These are phyloP conservation scores for Tenebrio molitor DNA, from an alignment of 1,140 invertebrate species.

Conservation along the genomic window DNA sequence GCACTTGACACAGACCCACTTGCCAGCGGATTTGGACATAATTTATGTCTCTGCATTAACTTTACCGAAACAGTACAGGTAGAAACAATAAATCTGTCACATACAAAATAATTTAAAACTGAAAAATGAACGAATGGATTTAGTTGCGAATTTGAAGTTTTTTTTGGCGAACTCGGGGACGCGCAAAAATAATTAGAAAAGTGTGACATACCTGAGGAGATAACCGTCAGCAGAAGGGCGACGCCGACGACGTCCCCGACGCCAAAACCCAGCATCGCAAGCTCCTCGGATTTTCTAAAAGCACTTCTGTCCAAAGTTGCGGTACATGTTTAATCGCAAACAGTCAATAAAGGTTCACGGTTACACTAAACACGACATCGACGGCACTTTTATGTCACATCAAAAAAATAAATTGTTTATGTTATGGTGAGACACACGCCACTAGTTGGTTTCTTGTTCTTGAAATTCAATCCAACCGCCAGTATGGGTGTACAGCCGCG, in stretches of 20 bases:
- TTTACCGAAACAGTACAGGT: background rate
- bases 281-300: background rate
- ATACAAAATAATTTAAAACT: conserved; percentile 3
- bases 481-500: conserved; percentile 6
- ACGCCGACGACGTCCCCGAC: conserved; percentile 5
- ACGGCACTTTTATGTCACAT: background rate
- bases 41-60: background rate
- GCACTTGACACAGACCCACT: conserved; percentile 24
- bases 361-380: background rate
- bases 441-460: background rate
- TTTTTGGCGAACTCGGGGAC: too few relatives aligned
- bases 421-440: background rate
- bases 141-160: too few relatives aligned
- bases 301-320: conserved; percentile 7
- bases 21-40: conserved; percentile 9
- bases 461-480: background rate
- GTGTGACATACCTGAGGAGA: conserved; percentile 23
- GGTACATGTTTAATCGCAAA: conserved; percentile 31
- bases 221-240: conserved; percentile 9
- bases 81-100: background rate
- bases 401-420: background rate
- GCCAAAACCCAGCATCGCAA: conserved; percentile 7
- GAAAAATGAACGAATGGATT: too few relatives aligned
- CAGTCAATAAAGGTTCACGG: conserved; percentile 36
- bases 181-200: background rate